Evolutionary conservation across 2,113 vertebrate genomes (phyloP), one percentile per base, ranked within the genome.

Genomic region (Sprattus sprattus): DNA sequence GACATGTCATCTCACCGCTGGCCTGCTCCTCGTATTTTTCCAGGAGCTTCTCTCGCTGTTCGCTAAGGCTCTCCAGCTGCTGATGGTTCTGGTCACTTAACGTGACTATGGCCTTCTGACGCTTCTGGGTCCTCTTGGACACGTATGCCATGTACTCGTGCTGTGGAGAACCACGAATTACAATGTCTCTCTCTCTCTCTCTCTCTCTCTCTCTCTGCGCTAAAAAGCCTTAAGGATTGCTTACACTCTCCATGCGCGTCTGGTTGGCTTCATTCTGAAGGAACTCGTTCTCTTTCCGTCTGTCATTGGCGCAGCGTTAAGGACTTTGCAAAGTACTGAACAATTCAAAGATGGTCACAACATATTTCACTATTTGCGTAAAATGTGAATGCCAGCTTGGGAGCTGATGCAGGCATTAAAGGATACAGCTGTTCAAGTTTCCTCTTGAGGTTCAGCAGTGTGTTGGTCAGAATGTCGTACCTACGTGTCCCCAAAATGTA

Each of bases 71-170:
- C 13, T 67, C n/a, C 45, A 91, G 47, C 32, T 92, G 83, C 60
- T 89, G 86, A 6, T 88, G 85, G 28, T 87, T 92, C 85, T 89
- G 89, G 47, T 93, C 89, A 57, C 86, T 91, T 15, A 94, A 85
- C 13, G 83, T 89, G 54, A 89, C 52, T 6, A 90, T 90, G 15
- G 86, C 85, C n/a, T 46, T 90, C 67, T 87, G 86, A 0, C 82
- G 90, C 25, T 92, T 89, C 64, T 94, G 90, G 0, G 87, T 91
- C 47, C 86, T 85, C 52, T 93, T 88, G 20, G 84, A 87, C 85
- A 95, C 85, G 85, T 93, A 94, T 9, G 85, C 81, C 81, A 90
- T 49, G 46, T 93, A 92, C 13, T 90, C 90, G 47, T 86, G 88
- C 92, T 93, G 83, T 28, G 83, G 46, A 18, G 44, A 52, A 45